A percentile compares a stretch with the other conserved stretches of the same genome.
Conservation (phyloP, 2,888 invertebrate species). For the Chalcis sispes region DNA sequence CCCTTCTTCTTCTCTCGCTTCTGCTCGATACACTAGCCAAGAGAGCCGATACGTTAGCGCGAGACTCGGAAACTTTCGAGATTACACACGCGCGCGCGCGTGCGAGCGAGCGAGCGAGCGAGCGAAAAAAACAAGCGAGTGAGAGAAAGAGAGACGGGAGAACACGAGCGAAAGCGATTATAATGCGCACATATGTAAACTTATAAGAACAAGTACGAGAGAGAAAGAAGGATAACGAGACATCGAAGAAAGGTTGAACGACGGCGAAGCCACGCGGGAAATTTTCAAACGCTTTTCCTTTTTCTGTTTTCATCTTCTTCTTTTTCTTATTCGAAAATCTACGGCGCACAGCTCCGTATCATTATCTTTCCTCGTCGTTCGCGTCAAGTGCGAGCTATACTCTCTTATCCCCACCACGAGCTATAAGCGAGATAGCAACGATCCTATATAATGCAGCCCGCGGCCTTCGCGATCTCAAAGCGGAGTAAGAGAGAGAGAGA, state of each 20-base stretch:
- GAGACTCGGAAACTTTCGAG: slow-evolving; percentile 33
- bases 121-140: too few relatives aligned
- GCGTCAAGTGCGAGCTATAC: background rate
- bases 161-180: background rate
- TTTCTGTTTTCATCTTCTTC: background rate
- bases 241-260: background rate
- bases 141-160: background rate
- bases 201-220: too few relatives aligned
- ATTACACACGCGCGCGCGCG: background rate
- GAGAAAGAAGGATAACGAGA: background rate
- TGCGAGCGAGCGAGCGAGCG: background rate
- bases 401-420: background rate
- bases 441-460: too few relatives aligned
- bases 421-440: slow-evolving; percentile 5
- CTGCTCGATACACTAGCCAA: slow-evolving; percentile 6
- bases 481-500: too few relatives aligned
- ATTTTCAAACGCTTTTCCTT: background rate
- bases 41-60: background rate
- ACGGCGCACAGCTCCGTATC: too few relatives aligned
- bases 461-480: slow-evolving; percentile 11
- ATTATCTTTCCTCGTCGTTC: too few relatives aligned
- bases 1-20: slow-evolving; percentile 13
- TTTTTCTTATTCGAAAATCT: background rate
- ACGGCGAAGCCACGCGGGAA: slow-evolving; percentile 15
- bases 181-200: too few relatives aligned